Evolutionary conservation across 2,113 vertebrate species (phyloP).

Genomic region (Dipodomys merriami): DNA sequence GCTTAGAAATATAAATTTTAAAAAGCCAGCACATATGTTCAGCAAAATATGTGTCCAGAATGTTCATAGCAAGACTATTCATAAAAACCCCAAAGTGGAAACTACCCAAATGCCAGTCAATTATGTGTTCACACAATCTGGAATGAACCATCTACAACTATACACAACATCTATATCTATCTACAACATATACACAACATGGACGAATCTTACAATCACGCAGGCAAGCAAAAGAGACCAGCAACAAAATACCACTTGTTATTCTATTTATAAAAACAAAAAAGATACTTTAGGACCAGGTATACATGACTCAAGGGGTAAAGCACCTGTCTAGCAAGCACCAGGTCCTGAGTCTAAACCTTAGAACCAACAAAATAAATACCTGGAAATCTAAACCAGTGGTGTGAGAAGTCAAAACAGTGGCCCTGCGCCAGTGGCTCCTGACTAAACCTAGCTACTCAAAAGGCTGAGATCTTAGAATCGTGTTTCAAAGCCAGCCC

Average conservation of each 20-base stretch:
- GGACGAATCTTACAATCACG: background rate
- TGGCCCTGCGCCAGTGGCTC: too few relatives aligned
- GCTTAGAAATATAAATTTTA: conserved; percentile 48
- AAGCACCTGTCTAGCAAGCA: too few relatives aligned
- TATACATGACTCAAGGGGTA: too few relatives aligned
- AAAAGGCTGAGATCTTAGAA: too few relatives aligned
- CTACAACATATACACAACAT: background rate
- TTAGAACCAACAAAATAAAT: too few relatives aligned
- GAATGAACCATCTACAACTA: background rate
- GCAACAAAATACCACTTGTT: background rate
- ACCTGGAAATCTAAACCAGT: too few relatives aligned
- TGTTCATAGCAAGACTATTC: conserved; percentile 25
- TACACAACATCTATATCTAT: background rate
- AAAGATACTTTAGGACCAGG: too few relatives aligned
- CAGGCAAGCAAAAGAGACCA: conserved; percentile 28
- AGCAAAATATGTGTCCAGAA: conserved; percentile 40
- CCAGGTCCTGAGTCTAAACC: too few relatives aligned
- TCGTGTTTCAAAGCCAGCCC: too few relatives aligned
- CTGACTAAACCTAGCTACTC: too few relatives aligned
- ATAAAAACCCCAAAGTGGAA: conserved; percentile 41
- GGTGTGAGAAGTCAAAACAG: too few relatives aligned
- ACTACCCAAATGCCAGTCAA: background rate
- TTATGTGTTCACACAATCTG: background rate
- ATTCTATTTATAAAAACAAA: too few relatives aligned
- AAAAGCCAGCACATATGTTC: conserved; percentile 22